Conservation (phyloP, 37 sponge, comb jelly and placozoan genomes). For the Spongilla lacustris region DNA sequence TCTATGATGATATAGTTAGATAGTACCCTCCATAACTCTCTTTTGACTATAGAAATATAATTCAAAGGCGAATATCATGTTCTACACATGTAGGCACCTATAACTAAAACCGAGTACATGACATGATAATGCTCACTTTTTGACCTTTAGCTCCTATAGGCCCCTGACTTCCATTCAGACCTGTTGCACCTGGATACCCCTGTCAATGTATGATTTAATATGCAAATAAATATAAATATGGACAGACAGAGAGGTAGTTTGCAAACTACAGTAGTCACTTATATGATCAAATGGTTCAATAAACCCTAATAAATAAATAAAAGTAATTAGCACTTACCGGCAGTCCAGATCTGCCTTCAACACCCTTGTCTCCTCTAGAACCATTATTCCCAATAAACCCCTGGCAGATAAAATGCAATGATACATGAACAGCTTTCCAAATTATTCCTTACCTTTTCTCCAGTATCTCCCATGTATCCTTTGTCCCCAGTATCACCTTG, state of each 20-base stretch:
- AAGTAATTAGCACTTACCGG: background rate
- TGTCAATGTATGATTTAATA: background rate
- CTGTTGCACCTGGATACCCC: background rate
- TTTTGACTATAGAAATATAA: too few relatives aligned
- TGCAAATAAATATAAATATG: too few relatives aligned
- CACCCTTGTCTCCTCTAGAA: background rate
- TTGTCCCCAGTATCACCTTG: background rate
- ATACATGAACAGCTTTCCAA: background rate
- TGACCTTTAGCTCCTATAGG: background rate
- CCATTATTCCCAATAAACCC: background rate
- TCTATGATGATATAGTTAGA: too few relatives aligned
- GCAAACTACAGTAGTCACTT: too few relatives aligned
- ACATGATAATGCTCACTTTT: background rate
- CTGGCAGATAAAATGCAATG: background rate
- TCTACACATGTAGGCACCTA: too few relatives aligned
- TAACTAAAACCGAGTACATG: too few relatives aligned
- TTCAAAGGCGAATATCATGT: too few relatives aligned
- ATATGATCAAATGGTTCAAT: too few relatives aligned
- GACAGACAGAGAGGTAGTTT: too few relatives aligned
- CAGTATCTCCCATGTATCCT: background rate
- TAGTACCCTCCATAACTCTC: too few relatives aligned
- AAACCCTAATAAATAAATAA: too few relatives aligned
- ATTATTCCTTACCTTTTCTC: background rate
- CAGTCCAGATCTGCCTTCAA: background rate
- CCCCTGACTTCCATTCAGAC: background rate